phyloP scores from a whole-genome alignment of 2,888 invertebrate species.

The Parasteatoda lunata region DNA sequence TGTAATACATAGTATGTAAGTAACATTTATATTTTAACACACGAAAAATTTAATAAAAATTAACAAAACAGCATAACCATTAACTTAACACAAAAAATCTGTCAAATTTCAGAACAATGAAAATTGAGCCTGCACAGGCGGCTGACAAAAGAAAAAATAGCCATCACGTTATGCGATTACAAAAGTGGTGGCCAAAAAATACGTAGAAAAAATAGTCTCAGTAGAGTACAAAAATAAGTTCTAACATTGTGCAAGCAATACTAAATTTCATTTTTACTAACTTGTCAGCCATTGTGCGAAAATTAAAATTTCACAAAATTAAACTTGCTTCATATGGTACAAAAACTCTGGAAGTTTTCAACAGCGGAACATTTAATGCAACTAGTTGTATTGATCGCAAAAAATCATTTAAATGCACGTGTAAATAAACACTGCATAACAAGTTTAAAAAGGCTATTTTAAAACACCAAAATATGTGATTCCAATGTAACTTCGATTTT shows the following conservation, averaged over 20 bases:
- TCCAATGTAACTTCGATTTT: conserved; percentile 39
- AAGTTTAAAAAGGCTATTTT: conserved; percentile 63
- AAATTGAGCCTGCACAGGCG: conserved; percentile 66
- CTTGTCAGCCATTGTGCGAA: conserved; percentile 59
- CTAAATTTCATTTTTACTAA: conserved; percentile 28
- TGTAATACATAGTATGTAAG: conserved; percentile 60
- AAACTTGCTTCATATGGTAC: conserved; percentile 50
- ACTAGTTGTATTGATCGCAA: conserved; percentile 31
- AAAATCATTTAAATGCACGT: conserved; percentile 42
- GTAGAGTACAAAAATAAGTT: conserved; percentile 64
- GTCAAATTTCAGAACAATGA: conserved; percentile 68
- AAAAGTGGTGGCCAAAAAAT: conserved; percentile 61
- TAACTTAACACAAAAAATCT: conserved; percentile 67
- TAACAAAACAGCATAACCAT: conserved; percentile 68
- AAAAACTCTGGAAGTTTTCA: conserved; percentile 47
- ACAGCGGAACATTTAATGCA: conserved; percentile 52
- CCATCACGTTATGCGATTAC: conserved; percentile 47
- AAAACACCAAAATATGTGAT: conserved; percentile 63
- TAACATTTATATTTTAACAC: conserved; percentile 65
- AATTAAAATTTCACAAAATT: conserved; percentile 40
- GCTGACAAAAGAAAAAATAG: conserved; percentile 55
- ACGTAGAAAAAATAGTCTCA: conserved; percentile 62
- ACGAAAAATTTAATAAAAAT: conserved; percentile 62
- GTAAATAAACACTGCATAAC: conserved; percentile 55
- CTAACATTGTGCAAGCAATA: conserved; percentile 65